Evolutionary conservation across 2,888 invertebrate species (phyloP), one percentile per base, ranked within the genome.

Genomic region (Drosophila ezoana): DNA sequence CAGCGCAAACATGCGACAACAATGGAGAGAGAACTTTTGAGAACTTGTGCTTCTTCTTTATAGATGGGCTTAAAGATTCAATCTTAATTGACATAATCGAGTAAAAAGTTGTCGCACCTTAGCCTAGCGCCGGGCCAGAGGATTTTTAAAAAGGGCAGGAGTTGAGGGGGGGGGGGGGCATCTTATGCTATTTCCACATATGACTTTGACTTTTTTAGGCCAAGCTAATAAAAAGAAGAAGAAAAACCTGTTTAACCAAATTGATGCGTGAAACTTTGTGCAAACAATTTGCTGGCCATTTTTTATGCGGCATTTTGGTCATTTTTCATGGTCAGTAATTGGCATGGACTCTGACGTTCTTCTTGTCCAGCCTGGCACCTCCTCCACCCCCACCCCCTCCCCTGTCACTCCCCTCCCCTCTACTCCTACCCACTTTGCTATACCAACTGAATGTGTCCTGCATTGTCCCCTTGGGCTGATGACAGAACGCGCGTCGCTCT

Each of bases 311-410:
- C 60, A 44, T 64, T 64, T 69, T 35, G 69, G 74, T 78, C 74
- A 76, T 76, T 76, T 76, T 76, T 76, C 76, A 76, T 76, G 76
- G 76, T 78, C 76, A 76, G 76, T 76, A 76, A 76, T 76, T 76
- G 76, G 76, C 74, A 53, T 37, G 60, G 60, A 64, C 76, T 58
- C 35, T 70, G 58, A 53, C 56, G 63, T 57, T 54, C 48, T 57
- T 16, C 43, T 28, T 16, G 20, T 13, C 51, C 38, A n/a, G 13
- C 4, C 64, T n/a, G 2, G 0, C 16, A 4, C 38, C 16, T 16
- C n/a, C 33, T 23, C 16, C 37, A 35, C 0, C 18, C 4, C 11
- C n/a, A 3, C 13, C 18, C 33, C 3, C 28, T 0, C 16, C 4
- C 9, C 14, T 13, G 33, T 18, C 16, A 23, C n/a, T 23, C 18